Evolutionary conservation across 2,888 invertebrate genomes (phyloP), one percentile per base, ranked within the genome.

Genomic region (Chrysomela aeneicollis): DNA sequence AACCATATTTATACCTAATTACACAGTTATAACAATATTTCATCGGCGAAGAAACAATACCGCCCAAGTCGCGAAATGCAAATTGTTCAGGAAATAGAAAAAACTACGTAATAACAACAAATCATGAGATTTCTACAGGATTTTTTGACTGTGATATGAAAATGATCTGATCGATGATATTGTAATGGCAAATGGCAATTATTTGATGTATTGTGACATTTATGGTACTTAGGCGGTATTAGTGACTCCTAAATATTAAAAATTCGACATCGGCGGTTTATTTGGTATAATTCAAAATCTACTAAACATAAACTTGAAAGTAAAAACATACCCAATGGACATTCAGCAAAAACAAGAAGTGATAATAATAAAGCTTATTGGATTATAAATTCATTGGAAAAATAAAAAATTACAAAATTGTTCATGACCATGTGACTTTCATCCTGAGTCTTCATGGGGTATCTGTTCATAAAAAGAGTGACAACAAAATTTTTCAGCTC

Each of bases 21-120:
- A n/a, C n/a, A n/a, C n/a, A n/a, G n/a, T n/a, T n/a, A n/a, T n/a
- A n/a, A n/a, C n/a, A n/a, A n/a, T n/a, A 10, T 50, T 22, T 6
- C 50, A 17, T 49, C 49, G 17, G 17, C 49, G 49, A 49, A n/a
- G 49, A 49, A 15, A 49, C 49, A 49, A 49, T 49, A 15, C 49
- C 17, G 49, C 49, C 10, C 17, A 49, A 49, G 49, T 49, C 10
- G 12, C 17, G 21, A 49, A 49, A 19, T 18, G 49, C 49, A 10
- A 17, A 49, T 49, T 49, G 17, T 26, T 26, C 26, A 26, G 26
- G 26, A 26, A 6, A 26, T 26, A 5, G 26, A 26, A 26, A 26
- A 26, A 26, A 26, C 6, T 26, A 6, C 26, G 26, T 26, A 26
- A 6, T 26, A 26, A 5, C 26, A 49, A 18, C 18, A 49, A 49